A percentile compares a stretch with the other conserved stretches of the same genome.
Evolutionary conservation across 2,888 invertebrate genomes (phyloP).

Genomic region (Thereva unica): DNA sequence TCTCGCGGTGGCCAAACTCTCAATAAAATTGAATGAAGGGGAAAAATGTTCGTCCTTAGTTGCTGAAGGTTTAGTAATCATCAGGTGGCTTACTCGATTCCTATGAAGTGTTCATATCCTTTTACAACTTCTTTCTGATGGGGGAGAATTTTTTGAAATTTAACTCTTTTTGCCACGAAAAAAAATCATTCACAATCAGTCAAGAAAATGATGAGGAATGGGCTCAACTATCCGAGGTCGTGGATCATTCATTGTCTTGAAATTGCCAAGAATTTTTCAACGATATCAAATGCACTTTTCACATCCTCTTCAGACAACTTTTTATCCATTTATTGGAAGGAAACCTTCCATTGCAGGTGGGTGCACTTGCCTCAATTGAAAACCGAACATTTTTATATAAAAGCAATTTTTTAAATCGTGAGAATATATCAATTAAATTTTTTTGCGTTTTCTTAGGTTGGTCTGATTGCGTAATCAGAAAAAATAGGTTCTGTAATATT

Average conservation of each 20-base stretch:
- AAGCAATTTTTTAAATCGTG: not conserved
- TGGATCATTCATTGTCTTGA: slow-evolving; percentile 3
- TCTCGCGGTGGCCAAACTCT: slow-evolving; percentile 4
- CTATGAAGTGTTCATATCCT: slow-evolving; percentile 35
- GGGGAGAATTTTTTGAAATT: slow-evolving; percentile 18
- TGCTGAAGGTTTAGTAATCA: slow-evolving; percentile 20
- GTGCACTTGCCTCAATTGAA: slow-evolving; percentile 4
- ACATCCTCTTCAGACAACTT: not conserved
- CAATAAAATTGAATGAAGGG: slow-evolving; percentile 1
- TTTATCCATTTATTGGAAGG: not conserved
- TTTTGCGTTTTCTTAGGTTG: too few species aligned
- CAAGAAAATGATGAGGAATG: not conserved
- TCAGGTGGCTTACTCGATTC: slow-evolving; percentile 30
- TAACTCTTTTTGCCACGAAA: slow-evolving; percentile 5
- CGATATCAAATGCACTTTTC: slow-evolving; percentile 9
- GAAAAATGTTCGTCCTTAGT: slow-evolving; percentile 2
- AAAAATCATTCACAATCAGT: slow-evolving; percentile 8
- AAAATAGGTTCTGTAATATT: too few species aligned
- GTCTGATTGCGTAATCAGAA: too few species aligned
- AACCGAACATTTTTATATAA: not conserved
- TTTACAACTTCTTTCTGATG: slow-evolving; percentile 25
- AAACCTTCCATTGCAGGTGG: not conserved
- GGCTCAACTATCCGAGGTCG: not conserved
- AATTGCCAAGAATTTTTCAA: not conserved
- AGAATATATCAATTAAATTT: not conserved